phyloP scores from a whole-genome alignment of 1,140 invertebrate species.

The Teleogryllus occipitalis region DNA sequence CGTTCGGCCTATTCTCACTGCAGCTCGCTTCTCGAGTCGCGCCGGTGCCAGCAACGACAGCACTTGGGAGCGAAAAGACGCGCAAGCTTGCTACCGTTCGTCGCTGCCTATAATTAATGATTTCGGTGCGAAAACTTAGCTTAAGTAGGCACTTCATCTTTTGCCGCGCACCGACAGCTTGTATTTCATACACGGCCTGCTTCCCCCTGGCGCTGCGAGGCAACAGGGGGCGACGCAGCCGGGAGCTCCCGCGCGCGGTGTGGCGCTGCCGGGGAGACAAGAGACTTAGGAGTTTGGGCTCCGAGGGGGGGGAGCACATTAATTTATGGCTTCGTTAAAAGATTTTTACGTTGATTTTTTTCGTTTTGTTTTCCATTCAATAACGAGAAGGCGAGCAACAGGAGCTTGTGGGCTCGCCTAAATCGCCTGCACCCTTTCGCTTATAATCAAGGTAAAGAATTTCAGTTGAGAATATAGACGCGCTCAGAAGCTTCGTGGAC shows the following conservation, averaged over 20 bases:
- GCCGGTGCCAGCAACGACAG: too few relatives aligned
- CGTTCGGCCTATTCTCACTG: too few relatives aligned
- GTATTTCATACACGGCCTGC: neutral
- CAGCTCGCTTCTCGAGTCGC: too few relatives aligned
- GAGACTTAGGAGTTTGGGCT: neutral
- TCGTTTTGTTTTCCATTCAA: neutral
- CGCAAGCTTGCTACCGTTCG: too few relatives aligned
- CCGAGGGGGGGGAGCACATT: neutral
- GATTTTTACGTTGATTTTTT: neutral
- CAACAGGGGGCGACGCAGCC: neutral
- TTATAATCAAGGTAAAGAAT: too few relatives aligned
- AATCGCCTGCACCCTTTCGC: neutral
- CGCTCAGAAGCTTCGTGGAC: too few relatives aligned
- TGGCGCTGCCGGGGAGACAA: neutral
- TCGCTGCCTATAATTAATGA: neutral
- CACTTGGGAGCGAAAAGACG: too few relatives aligned
- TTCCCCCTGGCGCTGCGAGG: neutral
- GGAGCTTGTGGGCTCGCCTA: neutral
- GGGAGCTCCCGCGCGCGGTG: neutral
- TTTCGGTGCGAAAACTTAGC: neutral
- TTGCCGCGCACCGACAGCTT: neutral
- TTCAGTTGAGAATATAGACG: too few relatives aligned
- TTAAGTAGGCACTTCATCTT: neutral
- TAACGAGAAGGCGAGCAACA: neutral
- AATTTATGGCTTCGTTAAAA: conserved; percentile 5